A percentile compares a stretch with the other conserved stretches of the same genome.
Evolutionary conservation across 2,888 invertebrate genomes (phyloP).

Genomic region (Pherbina coryleti): DNA sequence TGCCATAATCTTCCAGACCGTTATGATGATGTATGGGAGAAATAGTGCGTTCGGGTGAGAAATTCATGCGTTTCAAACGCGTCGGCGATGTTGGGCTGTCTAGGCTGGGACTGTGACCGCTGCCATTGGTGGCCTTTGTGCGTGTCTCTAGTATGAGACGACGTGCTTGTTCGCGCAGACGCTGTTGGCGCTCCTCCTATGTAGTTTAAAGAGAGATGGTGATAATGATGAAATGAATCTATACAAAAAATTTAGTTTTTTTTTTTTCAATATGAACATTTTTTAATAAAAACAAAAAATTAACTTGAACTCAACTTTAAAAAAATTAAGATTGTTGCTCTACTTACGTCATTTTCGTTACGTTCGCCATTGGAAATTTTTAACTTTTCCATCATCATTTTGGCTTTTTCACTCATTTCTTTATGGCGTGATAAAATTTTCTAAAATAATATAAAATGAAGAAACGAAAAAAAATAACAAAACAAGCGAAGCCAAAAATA

Average conservation of each 20-base stretch:
- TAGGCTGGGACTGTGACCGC: slow-evolving; percentile 42
- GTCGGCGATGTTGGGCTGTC: slow-evolving; percentile 68
- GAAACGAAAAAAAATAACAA: slow-evolving; percentile 48
- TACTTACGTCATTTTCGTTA: slow-evolving; percentile 67
- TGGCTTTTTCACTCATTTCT: slow-evolving; percentile 70
- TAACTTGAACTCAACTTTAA: neutral
- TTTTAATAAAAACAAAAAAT: neutral
- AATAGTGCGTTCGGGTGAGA: slow-evolving; percentile 67
- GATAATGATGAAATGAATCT: no score
- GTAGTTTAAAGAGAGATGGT: neutral
- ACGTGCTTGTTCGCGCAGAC: slow-evolving; percentile 88
- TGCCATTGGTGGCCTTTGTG: slow-evolving; percentile 64
- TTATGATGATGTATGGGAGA: slow-evolving; percentile 67
- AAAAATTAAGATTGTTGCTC: slow-evolving; percentile 33
- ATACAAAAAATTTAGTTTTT: neutral
- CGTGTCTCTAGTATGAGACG: slow-evolving; percentile 90
- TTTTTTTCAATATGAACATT: no score
- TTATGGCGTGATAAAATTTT: slow-evolving; percentile 70
- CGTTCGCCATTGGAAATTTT: slow-evolving; percentile 64
- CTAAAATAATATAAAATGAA: slow-evolving; percentile 58
- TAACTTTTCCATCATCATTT: slow-evolving; percentile 69
- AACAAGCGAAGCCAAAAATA: slow-evolving; percentile 50
- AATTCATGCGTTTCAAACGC: slow-evolving; percentile 65
- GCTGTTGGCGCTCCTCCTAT: slow-evolving; percentile 86
- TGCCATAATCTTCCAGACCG: slow-evolving; percentile 55